phyloP scores from a whole-genome alignment of 2,113 vertebrate species.

The Caracal caracal region DNA sequence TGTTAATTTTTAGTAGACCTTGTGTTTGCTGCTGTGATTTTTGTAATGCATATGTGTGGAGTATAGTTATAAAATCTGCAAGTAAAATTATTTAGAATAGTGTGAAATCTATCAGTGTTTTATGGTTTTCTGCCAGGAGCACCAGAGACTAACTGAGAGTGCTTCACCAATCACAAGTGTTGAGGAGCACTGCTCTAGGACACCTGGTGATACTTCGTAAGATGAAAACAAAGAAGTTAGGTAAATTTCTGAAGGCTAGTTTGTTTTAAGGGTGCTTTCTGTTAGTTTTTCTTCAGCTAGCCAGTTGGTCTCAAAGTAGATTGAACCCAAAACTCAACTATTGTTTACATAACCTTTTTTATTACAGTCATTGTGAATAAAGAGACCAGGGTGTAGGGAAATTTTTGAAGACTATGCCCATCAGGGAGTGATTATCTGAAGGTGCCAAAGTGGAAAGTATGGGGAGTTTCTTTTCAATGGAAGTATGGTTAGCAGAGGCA shows the following conservation, averaged over 20 bases:
- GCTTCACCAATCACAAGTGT: not conserved
- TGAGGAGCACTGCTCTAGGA: no score
- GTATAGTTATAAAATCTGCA: not conserved
- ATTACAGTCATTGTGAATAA: not conserved
- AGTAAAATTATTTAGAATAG: not conserved
- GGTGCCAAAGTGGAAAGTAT: not conserved
- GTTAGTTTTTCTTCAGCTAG: not conserved
- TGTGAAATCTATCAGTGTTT: not conserved
- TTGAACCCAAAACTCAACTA: not conserved
- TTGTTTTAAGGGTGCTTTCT: not conserved
- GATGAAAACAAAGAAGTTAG: not conserved
- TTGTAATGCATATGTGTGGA: not conserved
- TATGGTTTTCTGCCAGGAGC: not conserved
- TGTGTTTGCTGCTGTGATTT: not conserved
- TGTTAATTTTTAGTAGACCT: constrained; percentile 21
- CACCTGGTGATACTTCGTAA: not conserved
- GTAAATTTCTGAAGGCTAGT: not conserved
- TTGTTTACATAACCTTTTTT: not conserved
- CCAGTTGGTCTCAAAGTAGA: not conserved
- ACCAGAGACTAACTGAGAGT: not conserved
- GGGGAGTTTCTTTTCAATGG: not conserved
- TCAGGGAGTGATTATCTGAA: not conserved
- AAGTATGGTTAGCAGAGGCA: not conserved
- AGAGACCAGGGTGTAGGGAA: not conserved
- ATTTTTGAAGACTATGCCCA: not conserved